Base-by-base conservation (phyloP, 2,888 invertebrate genomes). In the Ormyrus thymus region DNA sequence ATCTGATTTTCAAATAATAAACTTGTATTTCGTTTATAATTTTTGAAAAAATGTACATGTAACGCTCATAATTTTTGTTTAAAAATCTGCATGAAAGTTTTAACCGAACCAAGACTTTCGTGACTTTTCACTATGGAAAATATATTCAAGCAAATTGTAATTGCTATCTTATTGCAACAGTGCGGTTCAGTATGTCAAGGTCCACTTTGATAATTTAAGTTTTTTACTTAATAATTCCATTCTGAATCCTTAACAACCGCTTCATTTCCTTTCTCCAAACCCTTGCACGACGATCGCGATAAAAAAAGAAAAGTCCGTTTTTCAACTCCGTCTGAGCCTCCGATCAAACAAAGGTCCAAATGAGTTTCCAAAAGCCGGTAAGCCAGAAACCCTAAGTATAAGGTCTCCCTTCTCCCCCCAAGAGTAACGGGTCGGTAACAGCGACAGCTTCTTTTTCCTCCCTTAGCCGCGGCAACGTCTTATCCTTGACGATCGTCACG, bases 121-220 rank as follows among this genome's bases (percentile, higher is more conserved):
- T 75, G 50, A 76, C 46, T 69, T 76, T 76, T 83, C 77, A 77
- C 45, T 29, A 76, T 45, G 15, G 58, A 3, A 15, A 70, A 4
- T 64, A 29, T 29, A 13, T 65, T 51, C 29, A 1, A 56, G 9
- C 15, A n/a, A 13, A 4, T n/a, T 74, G 48, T 59, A 70, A 74
- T 58, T 69, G 29, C 58, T 70, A 65, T 78, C 68, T 73, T 51
- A 62, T 68, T 55, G 8, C 6, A n/a, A 8, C 11, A 55, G 43
- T 53, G 10, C 45, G 48, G 71, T 46, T 58, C 11, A 77, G 62
- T 69, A 43, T 74, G 73, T 69, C 78, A 78, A 78, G 78, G 73
- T 69, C 58, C 43, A 58, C n/a, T n/a, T 62, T 73, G 50, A 69
- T 73, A 69, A 78, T 64, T 68, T 29, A 48, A 68, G 7, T 53